Evolutionary conservation across 2,797 vertebrate species (phyloP), one percentile per base, ranked within the genome.

Genomic region (Myotis myotis): DNA sequence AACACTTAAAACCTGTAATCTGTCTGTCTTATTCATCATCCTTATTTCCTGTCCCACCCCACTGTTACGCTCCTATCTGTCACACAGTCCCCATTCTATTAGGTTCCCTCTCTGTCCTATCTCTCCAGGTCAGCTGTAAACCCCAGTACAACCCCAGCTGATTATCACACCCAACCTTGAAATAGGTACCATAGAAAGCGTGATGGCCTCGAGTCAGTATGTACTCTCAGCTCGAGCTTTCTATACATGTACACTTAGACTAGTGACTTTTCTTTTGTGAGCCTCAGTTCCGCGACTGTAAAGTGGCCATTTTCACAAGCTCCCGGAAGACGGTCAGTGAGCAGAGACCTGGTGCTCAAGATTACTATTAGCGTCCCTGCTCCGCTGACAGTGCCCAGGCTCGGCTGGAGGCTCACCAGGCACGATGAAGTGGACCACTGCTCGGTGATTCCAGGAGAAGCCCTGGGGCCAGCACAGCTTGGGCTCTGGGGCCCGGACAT

Each of bases 391-490:
- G n/a, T 1, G 3, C 6, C 76, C 17, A 17, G 72, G 0, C 0
- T 9, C 0, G 0, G 76, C 30, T 0, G 38, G 28, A 47, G 19
- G 51, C 98, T 98, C 94, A 99, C 99, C 99, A 88, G 99, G 99
- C 64, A 99, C 98, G 13, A 99, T 98, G 3, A 99, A 99, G 97
- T 99, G 99, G 89, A 99, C 99, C 2, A 98, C 96, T 0, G 99
- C 99, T 0, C 20, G 90, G 9, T 99, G 99, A 94, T 98, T 99
- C 99, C 99, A 99, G 72, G 94, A 98, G 85, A 99, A 99, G 25
- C 98, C 99, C 70, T 98, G 97, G 0, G 99, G 99, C 98, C 99
- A 99, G 97, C 99, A 99, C 13, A 99, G 98, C 88, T 98, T 84
- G 1, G 97, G 96, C 70, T 98, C 97, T 0, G 72, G 85, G 0